These are phyloP conservation scores for Syrista parreyssii DNA, from an alignment of 2,888 invertebrate genomes.

Conservation along the genomic window DNA sequence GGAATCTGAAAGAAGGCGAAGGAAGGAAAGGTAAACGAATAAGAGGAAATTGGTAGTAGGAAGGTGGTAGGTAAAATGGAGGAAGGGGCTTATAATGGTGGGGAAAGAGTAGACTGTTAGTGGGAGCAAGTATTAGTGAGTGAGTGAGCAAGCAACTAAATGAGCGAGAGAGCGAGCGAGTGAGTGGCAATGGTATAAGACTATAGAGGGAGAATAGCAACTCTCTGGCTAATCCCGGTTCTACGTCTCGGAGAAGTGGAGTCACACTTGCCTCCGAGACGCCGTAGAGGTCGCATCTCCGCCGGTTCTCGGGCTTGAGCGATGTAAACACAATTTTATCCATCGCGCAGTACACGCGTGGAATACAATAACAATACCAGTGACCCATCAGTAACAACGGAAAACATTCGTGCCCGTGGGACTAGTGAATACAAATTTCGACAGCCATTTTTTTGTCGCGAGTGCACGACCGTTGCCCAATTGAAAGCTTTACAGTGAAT, in stretches of 20 bases:
- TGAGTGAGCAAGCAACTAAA: constrained; percentile 7
- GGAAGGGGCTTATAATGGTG: not conserved
- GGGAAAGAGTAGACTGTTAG: not conserved
- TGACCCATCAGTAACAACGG: not conserved
- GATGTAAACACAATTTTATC: constrained; percentile 26
- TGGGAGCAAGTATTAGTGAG: constrained; percentile 1
- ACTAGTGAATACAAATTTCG: not conserved
- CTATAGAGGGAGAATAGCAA: not conserved
- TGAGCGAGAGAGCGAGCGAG: constrained; percentile 8
- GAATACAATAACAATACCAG: not conserved
- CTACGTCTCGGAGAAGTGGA: constrained; percentile 32
- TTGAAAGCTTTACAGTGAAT: constrained; percentile 12
- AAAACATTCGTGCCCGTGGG: not conserved
- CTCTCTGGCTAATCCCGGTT: constrained; percentile 33
- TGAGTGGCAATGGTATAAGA: constrained; percentile 13
- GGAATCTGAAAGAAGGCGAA: constrained; percentile 6
- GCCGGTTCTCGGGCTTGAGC: constrained; percentile 19
- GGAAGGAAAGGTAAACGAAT: not conserved
- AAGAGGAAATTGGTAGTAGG: not conserved
- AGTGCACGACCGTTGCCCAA: not conserved
- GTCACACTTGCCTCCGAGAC: constrained; percentile 47
- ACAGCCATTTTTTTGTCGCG: not conserved
- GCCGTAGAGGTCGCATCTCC: constrained; percentile 27
- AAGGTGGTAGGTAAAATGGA: not conserved
- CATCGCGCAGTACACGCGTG: not conserved